Base-by-base conservation (phyloP, 2,113 vertebrate species). In the Microcebus tavaratra region DNA sequence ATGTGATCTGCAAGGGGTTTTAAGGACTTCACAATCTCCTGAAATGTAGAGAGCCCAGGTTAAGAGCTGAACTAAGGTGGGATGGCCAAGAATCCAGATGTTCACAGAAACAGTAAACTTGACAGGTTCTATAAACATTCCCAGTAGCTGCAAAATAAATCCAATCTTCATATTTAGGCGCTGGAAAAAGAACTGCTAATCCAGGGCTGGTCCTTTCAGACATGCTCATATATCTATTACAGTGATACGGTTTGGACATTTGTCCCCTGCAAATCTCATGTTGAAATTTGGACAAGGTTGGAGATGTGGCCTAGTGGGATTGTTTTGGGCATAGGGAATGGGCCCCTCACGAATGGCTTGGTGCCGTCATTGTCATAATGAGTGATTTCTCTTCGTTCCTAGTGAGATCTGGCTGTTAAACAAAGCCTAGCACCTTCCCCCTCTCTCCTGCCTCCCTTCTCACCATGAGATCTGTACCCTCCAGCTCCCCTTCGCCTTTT, bases 91-190 rank as follows among this genome's bases (percentile, higher is more conserved):
- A 94, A 82, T 63, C 78, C 72, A 75, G 65, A 36, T 89, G n/a
- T 88, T 31, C 61, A 29, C 29, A 87, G 63, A 89, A 91, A 48
- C 23, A 76, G 21, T 31, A 91, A 61, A 85, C 81, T 48, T 23
- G 67, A 27, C 36, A 23, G 42, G 27, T 21, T 27, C 2, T 4
- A 21, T 2, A 73, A 85, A 39, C 11, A 34, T 2, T n/a, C 57
- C 39, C 21, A 81, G 70, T 25, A 78, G n/a, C 75, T 80, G 27
- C 83, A 95, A 91, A 97, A 91, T 63, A 34, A 63, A 83, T 13
- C 21, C 70, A 25, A 27, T 3, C 31, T 87, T 31, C 23, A 14
- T 9, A 53, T 72, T 15, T 42, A 65, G 18, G 10, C 48, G 72
- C 27, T 29, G 7, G 39, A 81, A 65, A 88, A 94, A 91, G 29